These are phyloP conservation scores for Pluvianellus socialis DNA, from an alignment of 2,113 vertebrate genomes.

Conservation along the genomic window DNA sequence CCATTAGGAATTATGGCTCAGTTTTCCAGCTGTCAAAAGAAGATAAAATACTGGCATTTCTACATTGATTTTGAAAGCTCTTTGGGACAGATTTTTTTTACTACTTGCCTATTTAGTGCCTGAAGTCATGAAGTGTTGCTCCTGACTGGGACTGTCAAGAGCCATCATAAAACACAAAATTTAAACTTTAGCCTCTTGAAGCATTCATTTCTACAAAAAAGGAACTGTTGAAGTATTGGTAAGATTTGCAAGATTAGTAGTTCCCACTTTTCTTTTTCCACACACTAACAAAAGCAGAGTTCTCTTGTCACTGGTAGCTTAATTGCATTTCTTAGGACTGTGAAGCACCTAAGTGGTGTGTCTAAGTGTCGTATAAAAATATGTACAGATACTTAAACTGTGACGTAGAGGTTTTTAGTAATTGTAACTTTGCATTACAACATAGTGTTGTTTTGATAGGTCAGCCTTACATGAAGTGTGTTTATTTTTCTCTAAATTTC, in stretches of 20 bases:
- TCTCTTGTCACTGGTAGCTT: background rate
- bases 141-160: background rate
- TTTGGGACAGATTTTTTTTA: background rate
- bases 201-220: background rate
- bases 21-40: conserved; percentile 6
- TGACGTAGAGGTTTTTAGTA: background rate
- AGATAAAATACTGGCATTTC: conserved; percentile 14
- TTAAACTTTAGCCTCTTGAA: background rate
- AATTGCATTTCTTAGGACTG: background rate
- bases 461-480: background rate
- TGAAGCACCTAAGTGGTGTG: background rate
- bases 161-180: background rate
- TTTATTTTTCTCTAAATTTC: conserved; percentile 41
- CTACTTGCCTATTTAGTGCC: background rate
- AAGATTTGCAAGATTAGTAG: background rate
- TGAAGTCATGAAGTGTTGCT: background rate
- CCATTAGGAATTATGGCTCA: background rate
- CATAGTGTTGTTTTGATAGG: background rate
- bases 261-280: background rate
- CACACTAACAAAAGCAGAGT: background rate
- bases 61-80: background rate
- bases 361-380: background rate
- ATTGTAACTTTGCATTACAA: background rate
- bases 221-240: background rate
- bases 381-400: background rate